Evolutionary conservation across 2,888 invertebrate species (phyloP), one percentile per base, ranked within the genome.

Genomic region (Netelia melanura): DNA sequence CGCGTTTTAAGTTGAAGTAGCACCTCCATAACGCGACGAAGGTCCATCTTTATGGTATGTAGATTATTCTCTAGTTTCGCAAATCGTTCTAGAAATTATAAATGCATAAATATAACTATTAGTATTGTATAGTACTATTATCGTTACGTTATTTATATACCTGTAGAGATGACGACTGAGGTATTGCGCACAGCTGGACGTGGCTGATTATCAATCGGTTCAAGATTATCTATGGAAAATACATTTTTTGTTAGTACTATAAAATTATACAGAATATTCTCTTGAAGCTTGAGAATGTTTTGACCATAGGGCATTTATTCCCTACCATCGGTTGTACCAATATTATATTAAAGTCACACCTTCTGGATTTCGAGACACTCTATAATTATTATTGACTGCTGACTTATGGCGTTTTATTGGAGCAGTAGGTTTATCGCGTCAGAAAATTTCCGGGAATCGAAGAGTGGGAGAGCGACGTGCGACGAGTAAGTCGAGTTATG

Each of bases 101-200:
- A 61, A 74, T 62, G 62, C 44, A 74, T 74, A 74, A 62, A 74
- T 74, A 74, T 74, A 74, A 43, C 74, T 62, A 74, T 74, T 58
- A 61, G 74, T 74, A 61, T 61, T 62, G 74, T 74, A 74, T 17
- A 17, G 17, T 17, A 17, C 30, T 62, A 64, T 61, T 74, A 43
- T 52, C 8, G 25, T 52, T 48, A 21, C 74, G 64, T 70, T 62
- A 58, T 58, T 65, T 21, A 76, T 67, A 65, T 76, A 65, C 65
- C 65, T 76, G 30, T 52, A 65, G 38, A 38, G 65, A 52, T 52
- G 65, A 11, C 65, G 56, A 64, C 21, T 65, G 48, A 76, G 52
- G 38, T 21, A 64, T 38, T 76, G 76, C 76, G 65, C 21, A 52
- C 76, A 76, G 52, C 38, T 56, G 76, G 64, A 76, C 2, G 64